Base-by-base conservation (phyloP, 2,888 invertebrate genomes). In the Cosmopolites sordidus region DNA sequence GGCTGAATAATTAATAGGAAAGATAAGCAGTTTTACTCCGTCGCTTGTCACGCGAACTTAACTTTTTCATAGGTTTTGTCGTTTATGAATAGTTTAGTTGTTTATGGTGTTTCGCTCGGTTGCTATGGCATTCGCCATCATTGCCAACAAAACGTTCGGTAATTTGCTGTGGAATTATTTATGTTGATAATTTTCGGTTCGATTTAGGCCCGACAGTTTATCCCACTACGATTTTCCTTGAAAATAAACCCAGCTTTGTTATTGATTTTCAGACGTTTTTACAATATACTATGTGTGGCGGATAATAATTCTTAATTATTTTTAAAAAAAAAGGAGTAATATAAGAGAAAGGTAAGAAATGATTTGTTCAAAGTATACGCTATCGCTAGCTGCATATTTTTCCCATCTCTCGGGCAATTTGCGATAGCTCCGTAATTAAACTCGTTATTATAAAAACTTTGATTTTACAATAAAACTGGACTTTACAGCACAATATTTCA, bases 21-120 rank as follows among this genome's bases (percentile, higher is more conserved):
- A 39, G 39, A 47, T 47, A 47, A 47, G 47, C 43, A 30, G 17
- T 48, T 48, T 53, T 46, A 37, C 30, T 43, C 39, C 11, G 48
- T 37, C 15, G 47, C 18, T 38, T 40, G 53, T 44, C 53, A 53
- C 48, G 53, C 53, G 48, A 53, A 38, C 11, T 15, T 48, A 16
- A 53, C 18, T 52, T 48, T 52, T 53, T 53, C 43, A 48, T 48
- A 37, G 38, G 48, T 27, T 22, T 22, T 30, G 43, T 53, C 48
- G 52, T 40, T 53, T 53, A 53, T 48, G 48, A 53, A 53, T 53
- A 43, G 38, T 48, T 53, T 43, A 53, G 47, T 47, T 47, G 41
- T 39, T 41, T 52, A 41, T 41, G 43, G 22, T 12, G 17, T 46
- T 51, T 45, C 33, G 41, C 16, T 30, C 41, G 41, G 51, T 52